Conservation (phyloP, 2,113 vertebrate genomes). For the Urocolius indicus region DNA sequence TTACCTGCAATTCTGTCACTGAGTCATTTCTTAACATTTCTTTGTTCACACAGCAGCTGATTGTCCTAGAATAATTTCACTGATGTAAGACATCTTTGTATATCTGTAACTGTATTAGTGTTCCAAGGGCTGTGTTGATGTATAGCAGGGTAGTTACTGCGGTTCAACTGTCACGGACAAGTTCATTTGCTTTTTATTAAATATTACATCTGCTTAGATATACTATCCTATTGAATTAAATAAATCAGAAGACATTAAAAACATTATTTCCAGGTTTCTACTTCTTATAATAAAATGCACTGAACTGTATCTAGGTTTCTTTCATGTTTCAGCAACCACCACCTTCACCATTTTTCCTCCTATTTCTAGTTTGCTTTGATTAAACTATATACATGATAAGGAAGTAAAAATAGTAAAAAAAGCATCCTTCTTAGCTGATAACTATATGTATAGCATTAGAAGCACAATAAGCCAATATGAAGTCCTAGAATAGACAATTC, state of each 20-base stretch:
- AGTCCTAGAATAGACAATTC: too few relatives aligned
- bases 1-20: neutral
- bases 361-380: neutral
- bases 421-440: neutral
- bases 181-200: neutral
- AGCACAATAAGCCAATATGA: neutral
- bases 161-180: neutral
- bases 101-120: neutral
- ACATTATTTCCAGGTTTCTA: neutral
- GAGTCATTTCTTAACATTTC: neutral
- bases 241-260: neutral
- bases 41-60: neutral
- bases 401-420: neutral
- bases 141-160: accelerated
- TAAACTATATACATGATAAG: neutral
- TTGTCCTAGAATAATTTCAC: neutral
- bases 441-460: neutral
- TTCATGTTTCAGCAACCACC: neutral
- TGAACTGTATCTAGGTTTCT: neutral
- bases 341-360: neutral
- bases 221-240: neutral
- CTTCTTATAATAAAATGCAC: neutral
- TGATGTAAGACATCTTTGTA: neutral
- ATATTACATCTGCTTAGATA: neutral
- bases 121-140: neutral